phyloP scores from a whole-genome alignment of 2,888 invertebrate genomes.

The Idaea aversata region DNA sequence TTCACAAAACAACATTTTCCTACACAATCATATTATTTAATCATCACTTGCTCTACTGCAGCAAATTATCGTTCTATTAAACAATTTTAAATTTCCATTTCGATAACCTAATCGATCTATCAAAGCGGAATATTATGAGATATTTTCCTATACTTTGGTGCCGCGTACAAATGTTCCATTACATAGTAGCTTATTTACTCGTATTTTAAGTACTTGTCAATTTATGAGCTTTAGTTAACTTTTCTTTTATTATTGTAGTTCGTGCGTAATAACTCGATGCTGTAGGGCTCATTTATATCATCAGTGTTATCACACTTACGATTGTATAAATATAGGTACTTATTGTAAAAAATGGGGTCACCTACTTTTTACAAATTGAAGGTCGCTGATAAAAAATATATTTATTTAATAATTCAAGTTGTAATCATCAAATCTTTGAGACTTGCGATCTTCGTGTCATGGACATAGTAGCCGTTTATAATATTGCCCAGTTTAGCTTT shows the following conservation, averaged over 20 bases:
- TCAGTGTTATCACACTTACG: conserved; percentile 44
- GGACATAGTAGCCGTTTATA: conserved; percentile 39
- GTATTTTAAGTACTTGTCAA: not conserved
- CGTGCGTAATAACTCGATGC: conserved; percentile 27
- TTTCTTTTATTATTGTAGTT: conserved; percentile 4
- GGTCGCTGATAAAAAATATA: conserved; percentile 61
- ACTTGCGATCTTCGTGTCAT: conserved; percentile 57
- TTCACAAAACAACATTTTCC: no score
- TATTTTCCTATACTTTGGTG: not conserved
- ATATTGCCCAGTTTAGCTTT: conserved; percentile 13
- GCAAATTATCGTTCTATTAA: no score
- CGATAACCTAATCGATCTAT: not conserved
- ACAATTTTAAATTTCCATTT: not conserved
- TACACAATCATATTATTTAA: no score
- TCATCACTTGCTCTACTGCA: no score
- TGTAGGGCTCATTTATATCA: conserved; percentile 50
- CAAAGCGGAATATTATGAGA: not conserved
- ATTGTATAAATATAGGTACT: conserved; percentile 38
- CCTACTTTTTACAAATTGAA: conserved; percentile 72
- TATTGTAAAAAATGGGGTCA: conserved; percentile 59
- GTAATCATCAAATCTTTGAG: conserved; percentile 53
- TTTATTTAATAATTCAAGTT: conserved; percentile 51
- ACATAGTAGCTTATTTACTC: not conserved
- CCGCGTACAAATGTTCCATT: not conserved
- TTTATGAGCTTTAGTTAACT: conserved; percentile 11